A percentile compares a stretch with the other conserved stretches of the same genome.
Conservation (phyloP, 2,797 vertebrate species). For the Clarias platycephalus region DNA sequence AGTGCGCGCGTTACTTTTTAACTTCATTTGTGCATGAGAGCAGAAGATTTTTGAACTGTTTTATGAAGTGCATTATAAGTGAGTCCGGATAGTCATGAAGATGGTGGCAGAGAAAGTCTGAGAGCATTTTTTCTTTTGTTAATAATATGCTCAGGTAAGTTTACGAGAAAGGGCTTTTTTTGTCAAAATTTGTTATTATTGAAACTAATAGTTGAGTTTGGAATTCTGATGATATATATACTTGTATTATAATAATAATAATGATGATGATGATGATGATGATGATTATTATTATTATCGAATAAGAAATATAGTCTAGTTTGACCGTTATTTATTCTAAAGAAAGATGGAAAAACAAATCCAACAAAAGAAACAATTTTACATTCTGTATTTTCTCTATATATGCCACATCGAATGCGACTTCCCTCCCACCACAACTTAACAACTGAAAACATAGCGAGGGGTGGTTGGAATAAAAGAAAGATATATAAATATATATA, state of each 20-base stretch:
- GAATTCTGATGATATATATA: too few species aligned
- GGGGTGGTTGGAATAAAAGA: too few species aligned
- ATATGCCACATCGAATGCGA: neutral
- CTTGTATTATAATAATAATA: neutral
- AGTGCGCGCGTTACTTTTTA: constrained; percentile 61
- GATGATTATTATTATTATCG: neutral
- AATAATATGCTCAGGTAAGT: neutral
- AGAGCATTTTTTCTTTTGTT: neutral
- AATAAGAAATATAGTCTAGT: neutral
- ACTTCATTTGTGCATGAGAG: neutral
- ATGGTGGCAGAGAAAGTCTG: neutral
- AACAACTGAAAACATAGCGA: neutral
- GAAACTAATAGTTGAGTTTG: neutral
- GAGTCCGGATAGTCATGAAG: neutral
- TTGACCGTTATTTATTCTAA: neutral
- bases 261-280: neutral
- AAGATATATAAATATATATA: neutral
- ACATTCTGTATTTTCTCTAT: neutral
- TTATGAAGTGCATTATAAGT: neutral
- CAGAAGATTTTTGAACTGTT: neutral
- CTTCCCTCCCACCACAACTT: neutral
- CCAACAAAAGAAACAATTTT: neutral
- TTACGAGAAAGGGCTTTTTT: neutral
- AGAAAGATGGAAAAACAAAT: neutral
- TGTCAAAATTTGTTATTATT: neutral